Conservation (phyloP, 2,888 invertebrate genomes). For the Drosophila austrosaltans region DNA sequence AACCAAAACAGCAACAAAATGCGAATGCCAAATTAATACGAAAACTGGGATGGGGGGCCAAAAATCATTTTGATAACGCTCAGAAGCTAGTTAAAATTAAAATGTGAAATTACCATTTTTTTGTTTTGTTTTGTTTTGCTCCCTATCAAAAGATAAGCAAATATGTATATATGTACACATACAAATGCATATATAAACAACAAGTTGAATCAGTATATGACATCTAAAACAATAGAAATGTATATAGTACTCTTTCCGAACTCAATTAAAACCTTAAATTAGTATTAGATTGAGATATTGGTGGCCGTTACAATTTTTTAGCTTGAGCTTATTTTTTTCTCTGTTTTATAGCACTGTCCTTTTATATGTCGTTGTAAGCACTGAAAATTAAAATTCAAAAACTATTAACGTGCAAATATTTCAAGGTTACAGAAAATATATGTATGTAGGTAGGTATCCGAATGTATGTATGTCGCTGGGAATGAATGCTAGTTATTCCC, state of each 20-base stretch:
- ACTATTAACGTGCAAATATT: not conserved
- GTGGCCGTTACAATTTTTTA: too few relatives aligned
- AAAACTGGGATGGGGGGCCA: slow-evolving; percentile 1
- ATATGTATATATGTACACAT: not conserved
- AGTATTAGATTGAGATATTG: too few relatives aligned
- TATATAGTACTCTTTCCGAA: too few relatives aligned
- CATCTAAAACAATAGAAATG: too few relatives aligned
- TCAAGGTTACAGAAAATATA: not conserved
- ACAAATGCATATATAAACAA: not conserved
- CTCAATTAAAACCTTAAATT: too few relatives aligned
- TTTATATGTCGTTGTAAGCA: not conserved
- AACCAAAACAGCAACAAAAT: slow-evolving; percentile 12
- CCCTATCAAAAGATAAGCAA: slow-evolving; percentile 52
- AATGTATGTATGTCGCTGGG: not conserved
- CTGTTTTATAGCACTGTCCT: too few relatives aligned
- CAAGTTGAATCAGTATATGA: not conserved
- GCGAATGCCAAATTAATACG: slow-evolving; percentile 53
- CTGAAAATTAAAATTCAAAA: not conserved
- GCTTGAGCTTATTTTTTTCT: too few relatives aligned
- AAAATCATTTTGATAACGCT: slow-evolving; percentile 51
- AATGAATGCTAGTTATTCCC: slow-evolving; percentile 23
- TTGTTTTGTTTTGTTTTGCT: slow-evolving; percentile 30
- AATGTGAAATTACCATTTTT: slow-evolving; percentile 46
- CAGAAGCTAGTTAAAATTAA: slow-evolving; percentile 47
- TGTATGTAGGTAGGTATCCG: not conserved